phyloP scores from a whole-genome alignment of 2,113 vertebrate genomes.

The Chaenogobius annularis region DNA sequence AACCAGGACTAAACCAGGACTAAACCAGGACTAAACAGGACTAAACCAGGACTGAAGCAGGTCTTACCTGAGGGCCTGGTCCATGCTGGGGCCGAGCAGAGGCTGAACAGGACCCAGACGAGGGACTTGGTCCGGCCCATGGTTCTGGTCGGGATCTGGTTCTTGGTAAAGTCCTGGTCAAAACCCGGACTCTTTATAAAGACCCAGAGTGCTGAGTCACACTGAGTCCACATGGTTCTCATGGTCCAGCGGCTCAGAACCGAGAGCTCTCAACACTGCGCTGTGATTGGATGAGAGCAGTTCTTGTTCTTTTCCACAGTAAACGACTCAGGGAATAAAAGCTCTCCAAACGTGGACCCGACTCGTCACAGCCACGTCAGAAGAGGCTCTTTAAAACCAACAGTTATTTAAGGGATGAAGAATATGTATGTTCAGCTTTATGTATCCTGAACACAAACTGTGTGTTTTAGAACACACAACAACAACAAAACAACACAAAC shows the following conservation, averaged over 20 bases:
- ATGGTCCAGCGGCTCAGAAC: constrained; percentile 17
- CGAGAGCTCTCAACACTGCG: neutral
- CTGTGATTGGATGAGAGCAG: constrained; percentile 32
- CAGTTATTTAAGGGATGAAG: no score
- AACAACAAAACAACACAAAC: no score
- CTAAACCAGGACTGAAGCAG: neutral
- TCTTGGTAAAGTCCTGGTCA: neutral
- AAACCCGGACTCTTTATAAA: neutral
- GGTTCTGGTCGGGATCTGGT: neutral
- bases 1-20: neutral
- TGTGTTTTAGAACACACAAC: no score
- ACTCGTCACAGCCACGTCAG: no score
- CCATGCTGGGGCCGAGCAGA: neutral
- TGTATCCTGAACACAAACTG: no score
- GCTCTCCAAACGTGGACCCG: no score
- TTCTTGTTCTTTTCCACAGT: no score
- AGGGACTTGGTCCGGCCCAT: neutral
- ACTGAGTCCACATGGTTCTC: constrained; percentile 1
- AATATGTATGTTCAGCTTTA: no score
- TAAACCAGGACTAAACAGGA: neutral
- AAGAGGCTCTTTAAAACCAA: no score
- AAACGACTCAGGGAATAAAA: no score
- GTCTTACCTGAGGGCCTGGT: constrained; percentile 1
- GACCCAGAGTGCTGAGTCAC: neutral
- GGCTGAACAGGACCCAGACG: neutral